A percentile compares a stretch with the other conserved stretches of the same genome.
Evolutionary conservation across 2,888 invertebrate genomes (phyloP).

Genomic region (Carterocephalus palaemon): DNA sequence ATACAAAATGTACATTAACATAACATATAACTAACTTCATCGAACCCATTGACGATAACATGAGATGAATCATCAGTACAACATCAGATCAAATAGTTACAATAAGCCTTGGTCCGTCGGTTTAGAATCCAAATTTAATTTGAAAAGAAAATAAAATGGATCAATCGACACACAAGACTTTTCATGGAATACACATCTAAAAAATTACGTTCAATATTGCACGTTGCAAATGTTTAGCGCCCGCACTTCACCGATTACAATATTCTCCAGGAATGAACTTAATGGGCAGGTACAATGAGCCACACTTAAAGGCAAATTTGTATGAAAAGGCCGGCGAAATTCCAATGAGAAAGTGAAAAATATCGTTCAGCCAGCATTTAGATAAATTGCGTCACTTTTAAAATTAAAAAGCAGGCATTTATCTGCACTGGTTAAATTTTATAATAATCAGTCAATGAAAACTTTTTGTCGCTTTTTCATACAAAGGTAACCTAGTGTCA

Average conservation of each 20-base stretch:
- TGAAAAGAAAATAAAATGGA: conserved; percentile 5
- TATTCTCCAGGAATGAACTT: conserved; percentile 37
- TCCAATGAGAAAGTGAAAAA: not conserved
- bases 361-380: not conserved
- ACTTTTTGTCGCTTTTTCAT: conserved; percentile 5
- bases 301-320: conserved; percentile 13
- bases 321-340: conserved; percentile 6
- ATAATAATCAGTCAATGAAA: too few species aligned
- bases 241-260: conserved; percentile 18
- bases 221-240: conserved; percentile 38
- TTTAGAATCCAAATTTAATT: not conserved
- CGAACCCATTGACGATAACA: conserved; percentile 30
- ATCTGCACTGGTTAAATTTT: conserved; percentile 6
- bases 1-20: conserved; percentile 66
- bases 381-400: conserved; percentile 20
- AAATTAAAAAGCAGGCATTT: conserved; percentile 17
- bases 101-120: conserved; percentile 8
- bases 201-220: conserved; percentile 47
- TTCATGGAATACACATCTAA: conserved; percentile 28
- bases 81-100: conserved; percentile 48
- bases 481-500: conserved; percentile 11
- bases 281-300: conserved; percentile 26
- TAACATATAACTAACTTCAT: conserved; percentile 31
- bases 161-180: conserved; percentile 29
- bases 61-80: conserved; percentile 43